Conservation (phyloP, 2,113 vertebrate genomes). For the Leuciscus idus region DNA sequence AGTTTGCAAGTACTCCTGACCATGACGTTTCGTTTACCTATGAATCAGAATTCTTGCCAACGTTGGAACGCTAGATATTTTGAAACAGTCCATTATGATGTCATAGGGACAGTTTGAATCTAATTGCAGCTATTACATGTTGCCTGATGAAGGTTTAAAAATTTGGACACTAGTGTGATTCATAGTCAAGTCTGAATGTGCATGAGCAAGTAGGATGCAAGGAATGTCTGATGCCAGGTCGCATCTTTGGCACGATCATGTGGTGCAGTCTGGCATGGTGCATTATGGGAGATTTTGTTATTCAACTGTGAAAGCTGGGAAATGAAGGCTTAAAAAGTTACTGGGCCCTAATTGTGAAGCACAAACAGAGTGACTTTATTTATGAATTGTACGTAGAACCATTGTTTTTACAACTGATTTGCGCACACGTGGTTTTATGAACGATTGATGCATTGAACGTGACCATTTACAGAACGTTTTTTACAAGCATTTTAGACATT, state of each 20-base stretch:
- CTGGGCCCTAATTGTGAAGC: neutral
- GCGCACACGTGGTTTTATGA: neutral
- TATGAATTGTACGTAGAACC: neutral
- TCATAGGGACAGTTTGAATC: neutral
- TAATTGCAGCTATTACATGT: neutral
- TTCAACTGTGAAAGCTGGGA: slow-evolving; percentile 52
- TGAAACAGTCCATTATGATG: slow-evolving; percentile 17
- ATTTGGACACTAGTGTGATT: slow-evolving; percentile 25
- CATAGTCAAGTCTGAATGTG: slow-evolving; percentile 29
- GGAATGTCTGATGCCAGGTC: slow-evolving; percentile 34
- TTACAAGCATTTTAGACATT: neutral
- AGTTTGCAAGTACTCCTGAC: neutral
- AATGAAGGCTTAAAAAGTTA: neutral
- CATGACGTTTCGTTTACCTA: neutral
- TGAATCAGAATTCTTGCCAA: neutral
- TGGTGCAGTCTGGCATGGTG: slow-evolving; percentile 38
- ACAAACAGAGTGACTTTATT: neutral
- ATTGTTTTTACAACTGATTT: neutral
- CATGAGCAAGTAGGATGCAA: slow-evolving; percentile 37
- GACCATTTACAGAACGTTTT: neutral
- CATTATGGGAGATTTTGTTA: slow-evolving; percentile 51
- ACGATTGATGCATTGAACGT: slow-evolving; percentile 1
- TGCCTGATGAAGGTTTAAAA: slow-evolving; percentile 4
- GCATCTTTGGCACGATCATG: neutral
- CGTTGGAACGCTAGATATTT: neutral